Conservation (phyloP, 2,113 vertebrate species). For the Dasyornis broadbenti region DNA sequence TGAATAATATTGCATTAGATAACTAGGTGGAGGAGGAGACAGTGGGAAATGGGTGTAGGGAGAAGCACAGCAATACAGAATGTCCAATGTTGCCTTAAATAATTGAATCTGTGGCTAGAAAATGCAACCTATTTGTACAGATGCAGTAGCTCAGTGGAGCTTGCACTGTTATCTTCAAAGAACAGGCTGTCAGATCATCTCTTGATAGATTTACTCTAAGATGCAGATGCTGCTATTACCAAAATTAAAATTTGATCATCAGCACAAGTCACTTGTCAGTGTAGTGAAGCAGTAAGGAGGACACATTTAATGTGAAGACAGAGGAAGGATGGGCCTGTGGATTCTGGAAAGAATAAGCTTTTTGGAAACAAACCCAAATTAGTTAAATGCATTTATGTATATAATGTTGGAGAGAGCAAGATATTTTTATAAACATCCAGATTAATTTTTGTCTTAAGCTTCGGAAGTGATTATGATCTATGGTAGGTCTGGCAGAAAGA, state of each 20-base stretch:
- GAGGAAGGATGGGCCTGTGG: neutral
- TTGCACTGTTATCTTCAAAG: neutral
- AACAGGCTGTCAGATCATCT: neutral
- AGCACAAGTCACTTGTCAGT: neutral
- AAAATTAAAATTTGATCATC: neutral
- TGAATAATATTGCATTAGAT: neutral
- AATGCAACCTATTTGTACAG: neutral
- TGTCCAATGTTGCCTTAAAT: neutral
- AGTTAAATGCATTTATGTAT: neutral
- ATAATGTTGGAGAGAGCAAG: neutral
- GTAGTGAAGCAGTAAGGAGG: neutral
- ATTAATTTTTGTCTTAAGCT: neutral
- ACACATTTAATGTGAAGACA: neutral
- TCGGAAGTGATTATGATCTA: neutral
- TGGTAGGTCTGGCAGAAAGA: neutral
- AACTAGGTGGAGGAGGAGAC: neutral
- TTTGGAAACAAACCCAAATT: neutral
- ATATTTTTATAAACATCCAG: neutral
- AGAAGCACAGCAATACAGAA: neutral
- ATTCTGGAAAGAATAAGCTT: neutral
- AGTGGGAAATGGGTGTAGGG: neutral
- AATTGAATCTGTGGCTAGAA: neutral
- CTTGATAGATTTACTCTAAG: neutral
- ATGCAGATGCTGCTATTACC: neutral
- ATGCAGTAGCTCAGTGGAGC: neutral